Percentiles rank a stretch among this genome's conserved stretches.
These are phyloP conservation scores for Rhabdomys dilectus DNA, from an alignment of 2,113 vertebrate species.

Conservation along the genomic window DNA sequence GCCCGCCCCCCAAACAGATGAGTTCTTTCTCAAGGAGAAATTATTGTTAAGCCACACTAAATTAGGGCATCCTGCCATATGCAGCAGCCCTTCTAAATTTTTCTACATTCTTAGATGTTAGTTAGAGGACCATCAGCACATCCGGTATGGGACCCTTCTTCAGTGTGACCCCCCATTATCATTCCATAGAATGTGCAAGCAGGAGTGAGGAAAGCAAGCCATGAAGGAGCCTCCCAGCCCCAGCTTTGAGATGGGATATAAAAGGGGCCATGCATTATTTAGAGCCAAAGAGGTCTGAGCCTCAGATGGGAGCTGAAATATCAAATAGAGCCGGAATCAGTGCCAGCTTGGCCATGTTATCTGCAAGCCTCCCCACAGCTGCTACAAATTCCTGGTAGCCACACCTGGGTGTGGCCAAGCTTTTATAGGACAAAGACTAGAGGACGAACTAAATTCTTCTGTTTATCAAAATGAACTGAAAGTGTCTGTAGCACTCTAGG, in stretches of 20 bases:
- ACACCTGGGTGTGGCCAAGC: neutral
- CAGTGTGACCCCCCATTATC: neutral
- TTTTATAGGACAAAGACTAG: conserved; percentile 56
- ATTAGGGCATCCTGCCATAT: fast-evolving
- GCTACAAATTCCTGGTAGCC: conserved; percentile 73
- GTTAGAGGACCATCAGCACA: neutral
- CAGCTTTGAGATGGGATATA: neutral
- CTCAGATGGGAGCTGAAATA: conserved; percentile 74
- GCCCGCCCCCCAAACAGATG: neutral
- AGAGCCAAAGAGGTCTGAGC: conserved; percentile 50
- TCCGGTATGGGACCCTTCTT: neutral
- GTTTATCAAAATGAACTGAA: conserved; percentile 56
- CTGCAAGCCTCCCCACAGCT: conserved; percentile 56
- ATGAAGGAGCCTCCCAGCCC: neutral
- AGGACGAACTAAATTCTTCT: conserved; percentile 54
- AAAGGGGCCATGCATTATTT: conserved; percentile 74
- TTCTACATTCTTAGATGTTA: fast-evolving
- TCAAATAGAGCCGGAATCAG: conserved; percentile 42
- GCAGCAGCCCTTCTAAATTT: neutral
- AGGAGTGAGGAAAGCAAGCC: conserved; percentile 33
- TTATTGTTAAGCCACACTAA: neutral
- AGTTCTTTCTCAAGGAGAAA: neutral
- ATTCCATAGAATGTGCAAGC: neutral
- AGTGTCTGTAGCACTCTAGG: conserved; percentile 31
- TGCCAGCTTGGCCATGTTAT: conserved; percentile 58